Evolutionary conservation across 2,797 vertebrate genomes (phyloP), one percentile per base, ranked within the genome.

Genomic region (Acrossocheilus wenchowensis): DNA sequence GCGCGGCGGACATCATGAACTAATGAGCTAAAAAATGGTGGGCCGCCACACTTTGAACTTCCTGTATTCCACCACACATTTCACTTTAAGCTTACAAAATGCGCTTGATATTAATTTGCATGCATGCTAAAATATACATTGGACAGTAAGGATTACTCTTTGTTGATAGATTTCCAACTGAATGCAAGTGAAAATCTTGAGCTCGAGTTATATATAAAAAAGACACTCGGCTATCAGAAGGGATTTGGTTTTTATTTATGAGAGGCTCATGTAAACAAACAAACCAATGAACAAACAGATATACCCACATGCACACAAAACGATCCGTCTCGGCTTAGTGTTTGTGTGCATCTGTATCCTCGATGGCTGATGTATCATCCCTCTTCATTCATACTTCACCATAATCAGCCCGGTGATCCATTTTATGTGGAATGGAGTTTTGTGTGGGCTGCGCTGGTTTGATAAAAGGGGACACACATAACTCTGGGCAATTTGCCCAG

Each of bases 381-480:
- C 77, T 62, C 43, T 86, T 71, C 84, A 71, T 81, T 74, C 41
- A 75, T 82, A 64, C 69, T 75, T 66, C 85, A 72, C 66, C 79
- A 82, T 75, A 86, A 86, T 81, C 50, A 52, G 30, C 78, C 78
- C 19, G 43, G 86, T 69, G 74, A 82, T 81, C 86, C 90, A 64
- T 89, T 93, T 94, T 92, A 94, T 86, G 89, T 36, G 71, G 93
- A 94, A 93, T 92, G 93, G 94, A 94, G 92, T 88, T 94, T 92
- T 93, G 94, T 92, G 94, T 94, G 92, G 91, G 93, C 93, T 64
- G 93, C 91, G 89, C 86, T 90, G 19, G 90, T 86, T 92, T 93
- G 94, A 94, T 90, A 89, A 91, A 94, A 92, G 89, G 91, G 69
- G 92, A 92, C 90, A 92, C 94, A 94, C 94, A 93, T 94, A 93